Conservation (phyloP, 1,140 invertebrate genomes). For the Elysia chlorotica region DNA sequence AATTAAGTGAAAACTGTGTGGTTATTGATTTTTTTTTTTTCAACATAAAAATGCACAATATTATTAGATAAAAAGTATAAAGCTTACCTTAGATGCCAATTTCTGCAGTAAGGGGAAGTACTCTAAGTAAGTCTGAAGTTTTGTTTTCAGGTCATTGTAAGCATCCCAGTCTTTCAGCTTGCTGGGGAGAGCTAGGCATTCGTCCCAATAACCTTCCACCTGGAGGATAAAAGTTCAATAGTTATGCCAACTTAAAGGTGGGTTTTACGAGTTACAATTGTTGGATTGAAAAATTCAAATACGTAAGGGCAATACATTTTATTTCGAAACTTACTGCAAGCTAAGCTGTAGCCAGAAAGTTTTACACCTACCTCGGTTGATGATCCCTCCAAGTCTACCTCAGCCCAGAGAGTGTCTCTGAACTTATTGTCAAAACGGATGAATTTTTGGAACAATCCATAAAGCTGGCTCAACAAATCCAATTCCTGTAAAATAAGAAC, state of each 20-base stretch:
- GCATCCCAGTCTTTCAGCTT: conserved; percentile 62
- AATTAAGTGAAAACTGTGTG: no score
- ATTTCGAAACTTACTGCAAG: no score
- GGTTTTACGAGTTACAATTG: no score
- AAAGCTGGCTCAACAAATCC: conserved; percentile 59
- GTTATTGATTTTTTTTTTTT: no score
- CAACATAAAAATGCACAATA: no score
- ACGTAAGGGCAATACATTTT: no score
- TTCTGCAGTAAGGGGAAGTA: conserved; percentile 58
- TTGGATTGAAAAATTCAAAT: no score
- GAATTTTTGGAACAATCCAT: conserved; percentile 62
- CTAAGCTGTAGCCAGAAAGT: no score
- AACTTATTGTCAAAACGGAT: conserved; percentile 60
- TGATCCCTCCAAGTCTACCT: conserved; percentile 54
- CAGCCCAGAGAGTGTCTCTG: conserved; percentile 60
- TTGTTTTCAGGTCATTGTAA: conserved; percentile 56
- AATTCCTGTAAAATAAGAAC: conserved; percentile 47
- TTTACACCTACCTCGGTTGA: conserved; percentile 56
- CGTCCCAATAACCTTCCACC: conserved; percentile 61
- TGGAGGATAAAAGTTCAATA: no score
- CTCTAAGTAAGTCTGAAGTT: conserved; percentile 56
- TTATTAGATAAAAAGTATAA: neutral
- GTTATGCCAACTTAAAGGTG: no score
- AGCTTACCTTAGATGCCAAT: conserved; percentile 55
- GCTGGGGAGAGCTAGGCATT: conserved; percentile 59